These are phyloP conservation scores for Coleophora flavipennella DNA, from an alignment of 2,888 invertebrate species.

Conservation along the genomic window DNA sequence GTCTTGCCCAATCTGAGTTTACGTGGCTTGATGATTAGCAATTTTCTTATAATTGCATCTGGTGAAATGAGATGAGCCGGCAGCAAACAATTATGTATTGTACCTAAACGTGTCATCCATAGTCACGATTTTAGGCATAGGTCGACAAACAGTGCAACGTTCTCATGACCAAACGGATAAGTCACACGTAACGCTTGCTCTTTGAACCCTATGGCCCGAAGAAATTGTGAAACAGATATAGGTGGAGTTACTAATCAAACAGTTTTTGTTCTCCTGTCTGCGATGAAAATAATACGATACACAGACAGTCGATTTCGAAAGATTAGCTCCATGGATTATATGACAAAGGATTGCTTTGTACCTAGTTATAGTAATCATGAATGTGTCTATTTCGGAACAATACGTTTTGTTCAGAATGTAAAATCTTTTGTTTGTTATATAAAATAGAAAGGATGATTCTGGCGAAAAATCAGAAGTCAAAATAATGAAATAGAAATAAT, in stretches of 20 bases:
- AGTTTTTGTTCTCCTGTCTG: conserved; percentile 34
- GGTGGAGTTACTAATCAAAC: conserved; percentile 19
- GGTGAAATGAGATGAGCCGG: conserved; percentile 26
- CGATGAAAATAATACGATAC: conserved; percentile 8
- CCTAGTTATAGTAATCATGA: too few relatives aligned
- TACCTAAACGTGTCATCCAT: conserved; percentile 15
- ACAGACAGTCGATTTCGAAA: background rate
- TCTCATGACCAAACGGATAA: conserved; percentile 1
- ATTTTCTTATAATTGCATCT: conserved; percentile 20
- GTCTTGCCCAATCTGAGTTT: conserved; percentile 14
- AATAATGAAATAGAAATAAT: too few relatives aligned
- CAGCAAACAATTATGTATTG: conserved; percentile 28
- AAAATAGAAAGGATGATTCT: too few relatives aligned
- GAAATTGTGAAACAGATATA: conserved; percentile 28
- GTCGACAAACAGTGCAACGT: conserved; percentile 2
- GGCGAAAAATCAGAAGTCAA: too few relatives aligned
- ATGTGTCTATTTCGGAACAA: too few relatives aligned
- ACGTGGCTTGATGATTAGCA: conserved; percentile 13
- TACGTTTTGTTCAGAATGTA: too few relatives aligned
- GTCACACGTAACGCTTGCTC: conserved; percentile 36
- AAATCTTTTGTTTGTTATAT: too few relatives aligned
- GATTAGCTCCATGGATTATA: background rate
- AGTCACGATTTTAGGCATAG: background rate
- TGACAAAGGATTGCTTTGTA: too few relatives aligned
- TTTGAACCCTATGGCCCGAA: conserved; percentile 40